Conservation (phyloP, 1,140 invertebrate species). For the Macrobrachium rosenbergii region DNA sequence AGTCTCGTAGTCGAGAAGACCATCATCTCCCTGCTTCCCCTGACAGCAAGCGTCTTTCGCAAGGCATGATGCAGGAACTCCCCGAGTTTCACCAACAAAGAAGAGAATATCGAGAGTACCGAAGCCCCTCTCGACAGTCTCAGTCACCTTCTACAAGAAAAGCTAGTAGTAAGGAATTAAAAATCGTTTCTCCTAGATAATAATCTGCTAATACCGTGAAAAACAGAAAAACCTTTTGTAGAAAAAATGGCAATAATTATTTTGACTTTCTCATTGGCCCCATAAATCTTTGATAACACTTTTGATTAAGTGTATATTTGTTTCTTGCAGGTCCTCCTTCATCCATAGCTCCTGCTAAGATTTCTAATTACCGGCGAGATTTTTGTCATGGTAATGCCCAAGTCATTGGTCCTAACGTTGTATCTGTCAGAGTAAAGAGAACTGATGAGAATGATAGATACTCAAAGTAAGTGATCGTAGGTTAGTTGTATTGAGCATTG, state of each 20-base stretch:
- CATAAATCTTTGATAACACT: too few relatives aligned
- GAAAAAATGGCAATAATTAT: too few relatives aligned
- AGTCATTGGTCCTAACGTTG: conserved; percentile 41
- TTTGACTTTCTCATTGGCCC: too few relatives aligned
- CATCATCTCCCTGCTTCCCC: conserved; percentile 19
- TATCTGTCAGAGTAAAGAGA: conserved; percentile 39
- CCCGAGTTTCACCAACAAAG: conserved; percentile 72
- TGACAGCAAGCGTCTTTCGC: conserved; percentile 33
- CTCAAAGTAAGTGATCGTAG: conserved; percentile 38
- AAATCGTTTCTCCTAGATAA: not conserved
- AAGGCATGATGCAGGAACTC: conserved; percentile 69
- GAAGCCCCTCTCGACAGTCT: conserved; percentile 65
- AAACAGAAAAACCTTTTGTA: too few relatives aligned
- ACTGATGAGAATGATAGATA: conserved; percentile 51
- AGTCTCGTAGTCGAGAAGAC: conserved; percentile 20
- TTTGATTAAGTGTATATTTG: not conserved
- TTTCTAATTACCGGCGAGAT: conserved; percentile 48
- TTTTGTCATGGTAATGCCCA: conserved; percentile 55
- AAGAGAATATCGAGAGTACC: conserved; percentile 74
- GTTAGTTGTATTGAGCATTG: not conserved
- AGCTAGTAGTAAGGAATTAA: conserved; percentile 31
- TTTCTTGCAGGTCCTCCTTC: conserved; percentile 30
- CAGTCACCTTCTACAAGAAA: conserved; percentile 34
- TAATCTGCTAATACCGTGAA: not conserved
- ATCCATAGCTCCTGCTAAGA: conserved; percentile 9